Evolutionary conservation across 1,140 invertebrate species (phyloP).

Genomic region (Formica exsecta): DNA sequence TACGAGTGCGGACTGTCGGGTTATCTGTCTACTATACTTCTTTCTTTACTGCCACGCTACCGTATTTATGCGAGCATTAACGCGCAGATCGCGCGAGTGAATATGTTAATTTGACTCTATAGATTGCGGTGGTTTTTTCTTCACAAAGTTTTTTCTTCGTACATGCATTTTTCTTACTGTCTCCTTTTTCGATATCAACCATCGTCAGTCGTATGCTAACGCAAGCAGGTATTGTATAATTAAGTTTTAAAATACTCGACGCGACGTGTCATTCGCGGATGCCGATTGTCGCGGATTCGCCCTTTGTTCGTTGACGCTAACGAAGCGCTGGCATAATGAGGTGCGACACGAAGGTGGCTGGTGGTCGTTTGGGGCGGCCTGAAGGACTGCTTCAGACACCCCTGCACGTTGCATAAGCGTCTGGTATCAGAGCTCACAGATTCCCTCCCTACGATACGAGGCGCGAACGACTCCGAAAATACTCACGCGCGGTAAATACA

Average conservation of each 20-base stretch:
- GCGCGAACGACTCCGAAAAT: conserved; percentile 64
- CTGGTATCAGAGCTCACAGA: conserved; percentile 74
- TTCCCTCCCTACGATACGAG: conserved; percentile 70
- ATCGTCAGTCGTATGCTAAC: not conserved
- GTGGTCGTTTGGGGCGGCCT: conserved; percentile 53
- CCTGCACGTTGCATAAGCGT: conserved; percentile 69
- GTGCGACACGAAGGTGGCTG: conserved; percentile 76
- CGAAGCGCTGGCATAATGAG: conserved; percentile 78
- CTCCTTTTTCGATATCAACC: not conserved
- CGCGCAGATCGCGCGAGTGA: conserved; percentile 11
- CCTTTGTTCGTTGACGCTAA: conserved; percentile 76
- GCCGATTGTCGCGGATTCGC: conserved; percentile 57
- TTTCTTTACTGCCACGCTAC: conserved; percentile 59
- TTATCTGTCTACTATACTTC: conserved; percentile 76
- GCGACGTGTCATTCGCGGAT: conserved; percentile 32
- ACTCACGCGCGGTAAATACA: conserved; percentile 10
- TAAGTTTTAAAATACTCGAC: conserved; percentile 55
- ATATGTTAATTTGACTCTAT: conserved; percentile 23
- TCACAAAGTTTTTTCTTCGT: too few relatives aligned
- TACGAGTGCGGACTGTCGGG: conserved; percentile 76
- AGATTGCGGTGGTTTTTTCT: not conserved
- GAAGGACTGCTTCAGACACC: conserved; percentile 80
- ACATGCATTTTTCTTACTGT: not conserved
- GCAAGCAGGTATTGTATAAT: conserved; percentile 32
- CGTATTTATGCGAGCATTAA: conserved; percentile 51